A percentile compares a stretch with the other conserved stretches of the same genome.
Conservation (phyloP, 2,888 invertebrate genomes). For the Cataglyphis cursor region DNA sequence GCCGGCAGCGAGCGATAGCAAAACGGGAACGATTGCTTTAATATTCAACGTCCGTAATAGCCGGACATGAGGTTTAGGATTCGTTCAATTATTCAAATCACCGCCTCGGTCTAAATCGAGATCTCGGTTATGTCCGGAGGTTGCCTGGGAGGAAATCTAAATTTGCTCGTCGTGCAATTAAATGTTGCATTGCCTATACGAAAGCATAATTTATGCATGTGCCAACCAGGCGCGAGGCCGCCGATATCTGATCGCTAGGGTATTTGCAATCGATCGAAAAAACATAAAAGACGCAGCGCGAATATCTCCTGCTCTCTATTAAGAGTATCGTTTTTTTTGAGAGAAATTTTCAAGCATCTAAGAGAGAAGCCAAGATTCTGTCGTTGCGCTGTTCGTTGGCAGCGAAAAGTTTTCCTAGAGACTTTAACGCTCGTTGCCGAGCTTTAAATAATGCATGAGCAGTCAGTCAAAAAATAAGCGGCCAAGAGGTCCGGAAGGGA, state of each 20-base stretch:
- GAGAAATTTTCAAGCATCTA: constrained; percentile 24
- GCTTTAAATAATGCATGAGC: constrained; percentile 78
- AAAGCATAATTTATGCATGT: constrained; percentile 41
- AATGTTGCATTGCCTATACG: constrained; percentile 68
- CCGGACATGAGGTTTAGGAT: constrained; percentile 83
- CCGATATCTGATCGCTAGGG: constrained; percentile 21
- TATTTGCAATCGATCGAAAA: constrained; percentile 22
- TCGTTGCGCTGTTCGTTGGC: not conserved
- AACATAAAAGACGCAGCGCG: not conserved
- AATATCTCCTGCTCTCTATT: not conserved
- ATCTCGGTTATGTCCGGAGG: constrained; percentile 75
- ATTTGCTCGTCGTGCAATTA: constrained; percentile 67
- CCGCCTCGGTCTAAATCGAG: constrained; percentile 75
- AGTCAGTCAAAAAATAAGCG: constrained; percentile 74
- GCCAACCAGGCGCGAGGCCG: constrained; percentile 2
- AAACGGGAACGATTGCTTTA: constrained; percentile 71
- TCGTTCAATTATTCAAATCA: constrained; percentile 82
- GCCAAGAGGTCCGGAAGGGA: constrained; percentile 75
- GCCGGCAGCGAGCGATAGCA: constrained; percentile 45
- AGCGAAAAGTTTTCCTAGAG: constrained; percentile 63
- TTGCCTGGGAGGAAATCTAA: constrained; percentile 74
- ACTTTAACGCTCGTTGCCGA: constrained; percentile 75
- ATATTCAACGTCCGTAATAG: constrained; percentile 83
- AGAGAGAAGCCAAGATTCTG: constrained; percentile 10
- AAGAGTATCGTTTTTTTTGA: not conserved